Conservation (phyloP, 2,888 invertebrate genomes). For the Dynastes hyllus region DNA sequence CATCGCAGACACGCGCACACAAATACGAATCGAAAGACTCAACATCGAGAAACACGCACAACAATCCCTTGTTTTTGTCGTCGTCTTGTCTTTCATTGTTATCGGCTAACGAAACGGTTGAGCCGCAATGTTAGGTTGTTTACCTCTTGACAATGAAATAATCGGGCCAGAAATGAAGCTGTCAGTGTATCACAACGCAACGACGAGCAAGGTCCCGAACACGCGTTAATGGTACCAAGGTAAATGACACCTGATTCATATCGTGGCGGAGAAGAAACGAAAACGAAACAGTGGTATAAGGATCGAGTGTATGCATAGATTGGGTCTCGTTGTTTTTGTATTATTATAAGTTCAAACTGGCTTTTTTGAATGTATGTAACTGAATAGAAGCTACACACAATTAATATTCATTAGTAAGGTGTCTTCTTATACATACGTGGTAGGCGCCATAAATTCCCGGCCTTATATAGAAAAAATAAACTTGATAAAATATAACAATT, state of each 20-base stretch:
- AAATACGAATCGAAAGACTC: neutral
- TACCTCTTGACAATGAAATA: constrained; percentile 21
- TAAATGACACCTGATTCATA: constrained; percentile 12
- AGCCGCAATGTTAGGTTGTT: constrained; percentile 1
- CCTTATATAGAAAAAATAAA: too few relatives aligned
- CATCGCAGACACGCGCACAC: neutral
- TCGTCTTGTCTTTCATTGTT: constrained; percentile 7
- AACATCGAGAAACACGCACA: neutral
- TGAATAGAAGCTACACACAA: too few relatives aligned
- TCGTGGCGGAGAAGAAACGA: neutral
- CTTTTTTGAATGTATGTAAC: too few relatives aligned
- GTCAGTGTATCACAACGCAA: constrained; percentile 2
- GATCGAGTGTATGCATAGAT: too few relatives aligned
- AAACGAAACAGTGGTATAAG: too few relatives aligned
- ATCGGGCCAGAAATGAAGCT: constrained; percentile 20
- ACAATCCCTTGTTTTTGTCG: constrained; percentile 9
- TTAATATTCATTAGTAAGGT: too few relatives aligned
- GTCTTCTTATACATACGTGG: too few relatives aligned
- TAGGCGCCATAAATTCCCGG: too few relatives aligned
- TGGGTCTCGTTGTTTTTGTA: too few relatives aligned
- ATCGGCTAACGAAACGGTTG: neutral
- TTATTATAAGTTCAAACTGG: too few relatives aligned
- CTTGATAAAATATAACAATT: too few relatives aligned
- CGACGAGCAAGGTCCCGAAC: constrained; percentile 1
- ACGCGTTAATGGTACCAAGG: constrained; percentile 1